Evolutionary conservation across 1,140 invertebrate species (phyloP).

Genomic region (Leptinotarsa texana): DNA sequence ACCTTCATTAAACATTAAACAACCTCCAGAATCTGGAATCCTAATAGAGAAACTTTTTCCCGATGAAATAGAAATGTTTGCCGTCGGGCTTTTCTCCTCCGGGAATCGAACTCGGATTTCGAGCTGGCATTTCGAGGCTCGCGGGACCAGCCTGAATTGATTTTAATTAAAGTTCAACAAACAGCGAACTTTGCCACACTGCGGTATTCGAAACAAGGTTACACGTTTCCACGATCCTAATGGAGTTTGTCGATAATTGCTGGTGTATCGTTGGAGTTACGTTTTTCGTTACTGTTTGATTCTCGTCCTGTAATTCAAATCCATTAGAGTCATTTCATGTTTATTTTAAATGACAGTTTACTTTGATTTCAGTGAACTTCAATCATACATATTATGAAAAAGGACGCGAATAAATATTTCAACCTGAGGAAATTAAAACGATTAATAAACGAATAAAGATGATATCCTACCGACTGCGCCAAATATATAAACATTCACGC

Average conservation of each 20-base stretch:
- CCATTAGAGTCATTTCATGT: too few species aligned
- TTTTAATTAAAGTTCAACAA: conserved; percentile 6
- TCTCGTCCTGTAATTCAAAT: too few species aligned
- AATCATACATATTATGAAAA: neutral
- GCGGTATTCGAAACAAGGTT: neutral
- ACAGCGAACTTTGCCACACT: conserved; percentile 1
- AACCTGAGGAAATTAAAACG: too few species aligned
- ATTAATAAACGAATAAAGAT: too few species aligned
- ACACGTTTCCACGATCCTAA: neutral
- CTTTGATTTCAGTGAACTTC: too few species aligned
- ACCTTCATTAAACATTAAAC: neutral
- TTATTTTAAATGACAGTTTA: too few species aligned
- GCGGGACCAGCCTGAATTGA: neutral
- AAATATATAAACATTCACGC: too few species aligned
- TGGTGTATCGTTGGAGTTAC: neutral
- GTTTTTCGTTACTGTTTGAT: neutral
- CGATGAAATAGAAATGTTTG: neutral
- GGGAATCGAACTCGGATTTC: conserved; percentile 2
- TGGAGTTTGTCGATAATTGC: neutral
- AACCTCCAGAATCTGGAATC: neutral
- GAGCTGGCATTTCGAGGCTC: neutral
- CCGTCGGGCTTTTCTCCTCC: neutral
- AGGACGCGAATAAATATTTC: too few species aligned
- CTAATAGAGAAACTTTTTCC: neutral
- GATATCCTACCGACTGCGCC: too few species aligned